phyloP scores from a whole-genome alignment of 1,140 invertebrate genomes.

The Venturia canescens region DNA sequence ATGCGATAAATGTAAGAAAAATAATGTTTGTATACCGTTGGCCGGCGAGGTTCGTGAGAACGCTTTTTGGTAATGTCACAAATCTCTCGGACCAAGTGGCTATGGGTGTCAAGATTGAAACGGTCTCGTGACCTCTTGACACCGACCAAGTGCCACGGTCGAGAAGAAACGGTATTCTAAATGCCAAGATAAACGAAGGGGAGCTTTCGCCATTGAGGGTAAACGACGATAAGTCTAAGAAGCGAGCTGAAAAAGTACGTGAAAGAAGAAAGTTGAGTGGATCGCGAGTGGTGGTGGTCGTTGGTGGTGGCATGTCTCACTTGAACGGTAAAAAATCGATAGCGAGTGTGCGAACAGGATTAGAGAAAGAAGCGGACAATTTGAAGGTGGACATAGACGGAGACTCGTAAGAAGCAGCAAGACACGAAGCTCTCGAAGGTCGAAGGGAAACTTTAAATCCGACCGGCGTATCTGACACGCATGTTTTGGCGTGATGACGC shows the following conservation, averaged over 20 bases:
- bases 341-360: background rate
- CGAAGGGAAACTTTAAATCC: background rate
- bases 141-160: constrained; percentile 39
- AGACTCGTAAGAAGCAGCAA: background rate
- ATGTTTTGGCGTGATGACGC: background rate
- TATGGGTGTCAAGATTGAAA: constrained; percentile 25
- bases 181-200: constrained; percentile 39
- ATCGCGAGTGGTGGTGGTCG: background rate
- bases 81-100: background rate
- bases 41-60: background rate
- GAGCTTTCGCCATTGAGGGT: constrained; percentile 18
- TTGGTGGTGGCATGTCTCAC: background rate
- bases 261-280: constrained; percentile 21
- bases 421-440: background rate
- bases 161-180: constrained; percentile 17
- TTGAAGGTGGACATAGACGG: constrained; percentile 25
- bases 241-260: constrained; percentile 3
- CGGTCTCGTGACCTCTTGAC: constrained; percentile 43
- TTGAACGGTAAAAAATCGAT: background rate
- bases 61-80: background rate
- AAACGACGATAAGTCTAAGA: constrained; percentile 31
- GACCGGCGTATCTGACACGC: background rate
- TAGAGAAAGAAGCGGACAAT: background rate
- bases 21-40: constrained; percentile 3
- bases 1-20: constrained; percentile 6